Conservation (phyloP, 2,113 vertebrate genomes). For the Numenius arquata region DNA sequence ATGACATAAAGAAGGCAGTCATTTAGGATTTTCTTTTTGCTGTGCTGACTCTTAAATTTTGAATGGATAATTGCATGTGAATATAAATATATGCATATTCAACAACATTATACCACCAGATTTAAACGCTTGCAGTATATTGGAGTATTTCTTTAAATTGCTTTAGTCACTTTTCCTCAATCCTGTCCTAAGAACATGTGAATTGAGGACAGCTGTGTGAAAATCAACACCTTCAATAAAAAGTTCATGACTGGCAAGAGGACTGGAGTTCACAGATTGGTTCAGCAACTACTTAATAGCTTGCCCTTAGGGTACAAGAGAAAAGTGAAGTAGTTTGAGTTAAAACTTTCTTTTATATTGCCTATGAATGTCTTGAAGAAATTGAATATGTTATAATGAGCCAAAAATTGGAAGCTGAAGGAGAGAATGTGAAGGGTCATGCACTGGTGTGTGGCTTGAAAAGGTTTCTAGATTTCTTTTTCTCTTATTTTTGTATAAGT, state of each 20-base stretch:
- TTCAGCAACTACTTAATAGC: not conserved
- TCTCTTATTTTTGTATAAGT: not conserved
- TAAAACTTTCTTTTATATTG: not conserved
- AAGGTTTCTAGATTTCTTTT: not conserved
- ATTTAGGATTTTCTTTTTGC: not conserved
- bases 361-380: not conserved
- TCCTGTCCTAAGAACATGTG: not conserved
- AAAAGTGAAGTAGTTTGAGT: not conserved
- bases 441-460: not conserved
- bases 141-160: fast-evolving
- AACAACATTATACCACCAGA: not conserved
- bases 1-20: not conserved
- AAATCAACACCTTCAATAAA: not conserved
- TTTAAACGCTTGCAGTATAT: not conserved
- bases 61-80: not conserved
- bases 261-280: not conserved
- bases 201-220: not conserved
- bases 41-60: not conserved
- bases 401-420: not conserved
- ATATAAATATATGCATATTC: not conserved
- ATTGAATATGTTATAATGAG: not conserved
- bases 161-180: not conserved
- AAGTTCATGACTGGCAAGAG: not conserved
- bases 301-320: not conserved
- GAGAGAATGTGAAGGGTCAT: not conserved